These are phyloP conservation scores for Sitophilus oryzae DNA, from an alignment of 1,140 invertebrate species.

Conservation along the genomic window DNA sequence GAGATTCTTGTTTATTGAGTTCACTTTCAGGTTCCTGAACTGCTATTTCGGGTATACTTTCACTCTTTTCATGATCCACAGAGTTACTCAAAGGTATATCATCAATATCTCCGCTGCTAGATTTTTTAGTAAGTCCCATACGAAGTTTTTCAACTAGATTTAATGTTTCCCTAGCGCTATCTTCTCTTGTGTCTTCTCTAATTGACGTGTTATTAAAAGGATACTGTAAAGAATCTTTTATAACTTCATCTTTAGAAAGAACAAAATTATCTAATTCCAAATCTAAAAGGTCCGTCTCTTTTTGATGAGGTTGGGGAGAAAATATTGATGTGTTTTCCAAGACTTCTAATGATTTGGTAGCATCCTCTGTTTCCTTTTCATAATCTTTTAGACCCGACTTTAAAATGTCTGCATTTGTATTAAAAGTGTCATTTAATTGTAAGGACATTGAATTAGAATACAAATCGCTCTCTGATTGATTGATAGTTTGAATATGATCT, in stretches of 20 bases:
- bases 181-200: conserved; percentile 73
- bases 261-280: conserved; percentile 61
- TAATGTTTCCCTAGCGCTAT: conserved; percentile 66
- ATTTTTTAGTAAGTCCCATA: conserved; percentile 61
- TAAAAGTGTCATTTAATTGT: conserved; percentile 11
- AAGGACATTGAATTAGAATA: not conserved
- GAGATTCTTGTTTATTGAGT: not conserved
- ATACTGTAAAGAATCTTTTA: conserved; percentile 56
- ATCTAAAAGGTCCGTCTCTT: conserved; percentile 59
- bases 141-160: conserved; percentile 73
- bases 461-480: conserved; percentile 15
- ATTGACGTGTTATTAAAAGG: conserved; percentile 59
- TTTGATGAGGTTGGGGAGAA: conserved; percentile 58
- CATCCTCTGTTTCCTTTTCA: conserved; percentile 23
- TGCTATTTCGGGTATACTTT: conserved; percentile 35
- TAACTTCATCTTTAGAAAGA: conserved; percentile 53
- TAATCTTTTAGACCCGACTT: conserved; percentile 17
- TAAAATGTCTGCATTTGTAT: conserved; percentile 9
- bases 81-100: conserved; percentile 27
- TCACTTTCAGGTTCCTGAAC: too few species aligned
- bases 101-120: conserved; percentile 44
- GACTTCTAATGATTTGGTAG: conserved; percentile 21
- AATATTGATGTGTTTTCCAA: conserved; percentile 55
- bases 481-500: conserved; percentile 23
- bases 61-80: conserved; percentile 21